These are phyloP conservation scores for Philonicus albiceps DNA, from an alignment of 2,888 invertebrate species.

Conservation along the genomic window DNA sequence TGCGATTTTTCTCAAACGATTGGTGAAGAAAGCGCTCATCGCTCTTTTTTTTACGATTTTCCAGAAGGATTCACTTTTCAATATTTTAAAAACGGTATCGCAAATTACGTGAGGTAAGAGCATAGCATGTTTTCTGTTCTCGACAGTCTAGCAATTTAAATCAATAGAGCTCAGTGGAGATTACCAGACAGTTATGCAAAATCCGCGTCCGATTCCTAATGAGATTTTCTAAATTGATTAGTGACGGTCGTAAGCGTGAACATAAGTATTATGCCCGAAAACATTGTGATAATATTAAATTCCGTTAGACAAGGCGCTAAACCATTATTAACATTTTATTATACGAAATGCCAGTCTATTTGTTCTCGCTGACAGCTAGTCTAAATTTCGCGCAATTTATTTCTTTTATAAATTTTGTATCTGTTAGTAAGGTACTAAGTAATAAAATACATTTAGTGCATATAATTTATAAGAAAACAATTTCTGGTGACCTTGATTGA, in stretches of 20 bases:
- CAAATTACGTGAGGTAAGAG: background rate
- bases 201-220: background rate
- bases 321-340: too few species aligned
- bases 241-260: background rate
- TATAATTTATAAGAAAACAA: too few species aligned
- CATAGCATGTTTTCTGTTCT: background rate
- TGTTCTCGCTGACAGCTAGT: too few species aligned
- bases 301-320: background rate
- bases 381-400: too few species aligned
- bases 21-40: background rate
- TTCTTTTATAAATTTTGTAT: too few species aligned
- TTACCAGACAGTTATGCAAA: background rate
- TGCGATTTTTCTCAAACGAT: background rate
- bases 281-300: background rate
- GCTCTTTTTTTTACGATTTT: background rate
- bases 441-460: too few species aligned
- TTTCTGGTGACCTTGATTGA: too few species aligned
- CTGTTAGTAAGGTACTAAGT: too few species aligned
- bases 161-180: background rate
- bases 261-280: background rate
- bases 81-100: background rate
- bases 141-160: background rate
- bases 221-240: background rate
- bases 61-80: background rate
- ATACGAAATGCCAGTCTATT: too few species aligned